Conservation (phyloP, 2,888 invertebrate genomes). For the Hyposoter didymator region DNA sequence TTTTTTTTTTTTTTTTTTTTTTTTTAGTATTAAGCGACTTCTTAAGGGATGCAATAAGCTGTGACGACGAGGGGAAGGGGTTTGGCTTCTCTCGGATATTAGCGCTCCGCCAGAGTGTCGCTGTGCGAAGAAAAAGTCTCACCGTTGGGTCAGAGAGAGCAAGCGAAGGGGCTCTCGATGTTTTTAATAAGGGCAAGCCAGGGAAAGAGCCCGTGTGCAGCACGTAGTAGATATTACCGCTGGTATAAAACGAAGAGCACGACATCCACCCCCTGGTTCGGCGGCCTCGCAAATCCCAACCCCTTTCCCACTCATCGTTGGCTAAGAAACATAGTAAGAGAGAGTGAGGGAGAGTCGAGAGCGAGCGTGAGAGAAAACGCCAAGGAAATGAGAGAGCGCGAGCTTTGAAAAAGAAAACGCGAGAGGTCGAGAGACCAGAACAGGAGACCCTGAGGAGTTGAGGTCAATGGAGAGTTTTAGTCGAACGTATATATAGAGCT, state of each 20-base stretch:
- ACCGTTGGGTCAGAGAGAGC: conserved; percentile 43
- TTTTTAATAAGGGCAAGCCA: conserved; percentile 81
- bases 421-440: conserved; percentile 44
- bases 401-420: conserved; percentile 25
- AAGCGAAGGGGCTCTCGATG: conserved; percentile 75
- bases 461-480: conserved; percentile 54
- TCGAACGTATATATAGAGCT: conserved; percentile 68
- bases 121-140: conserved; percentile 40
- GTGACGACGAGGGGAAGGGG: conserved; percentile 38
- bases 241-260: conserved; percentile 69
- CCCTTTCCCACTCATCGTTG: conserved; percentile 66
- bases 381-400: neutral
- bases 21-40: conserved; percentile 34
- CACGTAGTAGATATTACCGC: conserved; percentile 81
- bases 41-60: conserved; percentile 63
- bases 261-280: conserved; percentile 42
- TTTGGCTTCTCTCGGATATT: conserved; percentile 60
- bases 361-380: conserved; percentile 29
- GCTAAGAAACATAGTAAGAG: conserved; percentile 46
- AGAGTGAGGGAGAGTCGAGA: conserved; percentile 13
- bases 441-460: conserved; percentile 50
- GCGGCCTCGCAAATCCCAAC: conserved; percentile 66
- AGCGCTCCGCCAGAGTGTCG: conserved; percentile 44
- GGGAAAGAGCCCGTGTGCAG: conserved; percentile 76
- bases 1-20: too few species aligned